These are phyloP conservation scores for Eurystomus glaucurus DNA, from an alignment of 2,797 vertebrate genomes.

Conservation along the genomic window DNA sequence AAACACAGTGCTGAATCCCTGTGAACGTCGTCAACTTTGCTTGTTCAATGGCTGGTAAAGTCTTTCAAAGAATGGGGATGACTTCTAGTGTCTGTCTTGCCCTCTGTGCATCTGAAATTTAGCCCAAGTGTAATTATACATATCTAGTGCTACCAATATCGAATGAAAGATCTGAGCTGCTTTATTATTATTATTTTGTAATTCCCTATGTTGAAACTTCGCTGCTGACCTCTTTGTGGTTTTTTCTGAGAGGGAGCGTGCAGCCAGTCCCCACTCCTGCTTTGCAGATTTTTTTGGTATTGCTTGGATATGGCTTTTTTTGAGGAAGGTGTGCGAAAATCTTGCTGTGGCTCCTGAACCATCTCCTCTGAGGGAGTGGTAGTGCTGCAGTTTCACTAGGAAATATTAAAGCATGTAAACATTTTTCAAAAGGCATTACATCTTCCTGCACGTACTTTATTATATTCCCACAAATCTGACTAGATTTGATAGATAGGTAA, in stretches of 20 bases:
- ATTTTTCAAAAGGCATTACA: slow-evolving; percentile 71
- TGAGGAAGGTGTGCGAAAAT: background rate
- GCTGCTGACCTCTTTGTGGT: background rate
- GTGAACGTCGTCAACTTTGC: background rate
- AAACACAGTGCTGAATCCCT: background rate
- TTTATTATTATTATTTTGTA: background rate
- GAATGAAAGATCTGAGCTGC: background rate
- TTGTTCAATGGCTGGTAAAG: background rate
- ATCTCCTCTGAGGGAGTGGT: slow-evolving; percentile 25
- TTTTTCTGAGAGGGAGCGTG: background rate
- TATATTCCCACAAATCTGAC: slow-evolving; percentile 73
- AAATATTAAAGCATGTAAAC: slow-evolving; percentile 75
- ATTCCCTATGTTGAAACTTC: background rate
- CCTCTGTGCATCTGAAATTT: background rate
- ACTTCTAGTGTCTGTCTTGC: background rate
- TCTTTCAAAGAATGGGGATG: background rate
- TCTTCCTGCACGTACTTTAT: slow-evolving; percentile 76
- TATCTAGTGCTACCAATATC: background rate
- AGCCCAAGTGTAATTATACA: background rate
- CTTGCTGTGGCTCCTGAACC: background rate
- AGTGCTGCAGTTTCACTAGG: slow-evolving; percentile 45
- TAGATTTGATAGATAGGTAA: slow-evolving; percentile 73
- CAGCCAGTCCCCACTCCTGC: background rate
- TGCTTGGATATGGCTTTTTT: background rate
- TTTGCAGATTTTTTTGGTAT: background rate